Conservation (phyloP, 2,797 vertebrate genomes). For the Leucoraja ocellata region DNA sequence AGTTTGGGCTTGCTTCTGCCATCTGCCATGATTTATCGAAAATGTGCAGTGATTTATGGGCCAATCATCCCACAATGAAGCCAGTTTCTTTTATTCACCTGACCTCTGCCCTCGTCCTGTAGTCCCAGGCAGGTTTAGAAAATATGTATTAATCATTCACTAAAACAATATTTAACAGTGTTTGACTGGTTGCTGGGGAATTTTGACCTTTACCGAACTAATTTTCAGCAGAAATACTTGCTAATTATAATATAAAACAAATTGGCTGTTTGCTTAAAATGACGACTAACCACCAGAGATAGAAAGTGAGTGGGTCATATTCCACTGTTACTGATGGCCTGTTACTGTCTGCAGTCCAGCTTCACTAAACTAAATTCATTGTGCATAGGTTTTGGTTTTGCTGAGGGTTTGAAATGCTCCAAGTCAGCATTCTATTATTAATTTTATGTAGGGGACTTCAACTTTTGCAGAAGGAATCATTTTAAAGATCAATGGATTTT, state of each 20-base stretch:
- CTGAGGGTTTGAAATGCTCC: not conserved
- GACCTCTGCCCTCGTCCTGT: slow-evolving; percentile 72
- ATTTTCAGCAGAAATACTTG: slow-evolving; percentile 64
- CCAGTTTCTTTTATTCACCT: slow-evolving; percentile 79
- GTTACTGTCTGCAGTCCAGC: not conserved
- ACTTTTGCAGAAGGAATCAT: not conserved
- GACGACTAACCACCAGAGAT: slow-evolving; percentile 33
- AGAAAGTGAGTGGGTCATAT: not conserved
- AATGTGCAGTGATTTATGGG: slow-evolving; percentile 77
- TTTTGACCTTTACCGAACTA: slow-evolving; percentile 63
- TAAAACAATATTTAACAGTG: slow-evolving; percentile 75
- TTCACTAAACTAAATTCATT: not conserved
- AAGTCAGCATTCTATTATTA: not conserved
- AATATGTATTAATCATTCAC: slow-evolving; percentile 78
- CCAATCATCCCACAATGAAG: slow-evolving; percentile 78
- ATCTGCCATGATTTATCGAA: slow-evolving; percentile 78
- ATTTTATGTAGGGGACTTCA: not conserved
- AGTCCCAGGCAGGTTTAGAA: slow-evolving; percentile 66
- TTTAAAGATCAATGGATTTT: not conserved
- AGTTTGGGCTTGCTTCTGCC: slow-evolving; percentile 71
- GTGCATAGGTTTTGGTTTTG: not conserved
- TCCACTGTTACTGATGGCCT: not conserved
- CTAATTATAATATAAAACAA: slow-evolving; percentile 69
- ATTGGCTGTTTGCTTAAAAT: slow-evolving; percentile 48
- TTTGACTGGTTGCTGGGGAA: slow-evolving; percentile 49